Conservation (phyloP, 2,797 vertebrate genomes). For the Myripristis murdjan region DNA sequence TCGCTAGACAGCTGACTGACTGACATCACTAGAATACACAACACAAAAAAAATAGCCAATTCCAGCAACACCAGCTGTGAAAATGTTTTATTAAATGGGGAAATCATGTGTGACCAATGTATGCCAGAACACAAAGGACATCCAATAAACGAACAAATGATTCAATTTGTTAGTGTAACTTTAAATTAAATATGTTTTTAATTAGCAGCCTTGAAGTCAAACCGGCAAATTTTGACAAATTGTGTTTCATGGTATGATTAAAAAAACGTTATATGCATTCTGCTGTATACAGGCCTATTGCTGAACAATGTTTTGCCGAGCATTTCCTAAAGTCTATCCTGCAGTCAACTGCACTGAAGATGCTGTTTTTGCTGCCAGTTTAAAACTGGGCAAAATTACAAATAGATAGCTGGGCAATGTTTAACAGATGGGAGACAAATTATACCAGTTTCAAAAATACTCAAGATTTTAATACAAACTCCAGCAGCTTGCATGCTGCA, state of each 20-base stretch:
- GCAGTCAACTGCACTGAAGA: background rate
- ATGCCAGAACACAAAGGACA: too few species aligned
- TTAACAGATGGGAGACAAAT: conserved; percentile 28
- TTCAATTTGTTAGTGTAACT: too few species aligned
- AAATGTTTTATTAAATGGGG: too few species aligned
- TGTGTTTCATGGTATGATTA: too few species aligned
- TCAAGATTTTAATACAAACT: conserved; percentile 15
- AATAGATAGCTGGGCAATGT: conserved; percentile 17
- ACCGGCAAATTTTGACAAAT: too few species aligned
- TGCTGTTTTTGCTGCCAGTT: background rate
- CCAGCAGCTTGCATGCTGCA: conserved; percentile 13
- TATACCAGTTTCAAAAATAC: conserved; percentile 33
- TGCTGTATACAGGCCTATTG: background rate
- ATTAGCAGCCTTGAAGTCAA: too few species aligned
- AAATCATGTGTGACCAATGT: too few species aligned
- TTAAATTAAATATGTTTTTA: too few species aligned
- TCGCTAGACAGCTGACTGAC: background rate
- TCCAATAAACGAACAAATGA: too few species aligned
- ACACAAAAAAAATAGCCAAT: background rate
- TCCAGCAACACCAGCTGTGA: too few species aligned
- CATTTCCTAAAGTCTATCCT: background rate
- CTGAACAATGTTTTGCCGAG: background rate
- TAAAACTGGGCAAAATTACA: conserved; percentile 38
- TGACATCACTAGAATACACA: background rate
- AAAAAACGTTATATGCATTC: too few species aligned